Conservation (phyloP, 2,888 invertebrate species). For the Tinea pellionella region DNA sequence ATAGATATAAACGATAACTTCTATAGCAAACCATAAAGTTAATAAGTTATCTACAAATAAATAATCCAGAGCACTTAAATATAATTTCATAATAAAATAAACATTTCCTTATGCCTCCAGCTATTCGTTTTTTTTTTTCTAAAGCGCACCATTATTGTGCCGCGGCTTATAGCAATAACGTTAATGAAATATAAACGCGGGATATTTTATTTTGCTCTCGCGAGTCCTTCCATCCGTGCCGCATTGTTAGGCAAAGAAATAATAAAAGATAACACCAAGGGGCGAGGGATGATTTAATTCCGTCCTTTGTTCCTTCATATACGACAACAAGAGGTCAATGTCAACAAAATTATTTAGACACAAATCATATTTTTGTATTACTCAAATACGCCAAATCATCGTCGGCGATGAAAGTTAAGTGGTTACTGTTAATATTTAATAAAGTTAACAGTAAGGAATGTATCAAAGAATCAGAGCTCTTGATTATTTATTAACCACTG, state of each 20-base stretch:
- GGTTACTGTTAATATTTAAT: neutral
- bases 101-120: neutral
- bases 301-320: neutral
- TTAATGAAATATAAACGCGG: conserved; percentile 13
- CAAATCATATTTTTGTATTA: neutral
- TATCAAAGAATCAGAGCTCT: neutral
- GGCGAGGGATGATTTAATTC: conserved; percentile 11
- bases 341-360: neutral
- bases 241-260: conserved; percentile 11
- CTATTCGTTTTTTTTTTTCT: neutral
- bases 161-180: conserved; percentile 12
- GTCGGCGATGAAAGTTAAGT: neutral
- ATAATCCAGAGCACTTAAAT: neutral
- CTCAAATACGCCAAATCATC: neutral
- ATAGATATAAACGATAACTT: too few species aligned
- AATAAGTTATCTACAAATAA: neutral
- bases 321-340: conserved; percentile 5
- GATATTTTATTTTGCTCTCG: conserved; percentile 10
- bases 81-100: neutral
- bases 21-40: too few species aligned
- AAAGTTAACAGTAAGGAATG: neutral
- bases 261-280: conserved; percentile 9
- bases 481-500: neutral
- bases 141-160: neutral
- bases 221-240: conserved; percentile 4